phyloP scores from a whole-genome alignment of 2,113 vertebrate species.

The Microtus ochrogaster region DNA sequence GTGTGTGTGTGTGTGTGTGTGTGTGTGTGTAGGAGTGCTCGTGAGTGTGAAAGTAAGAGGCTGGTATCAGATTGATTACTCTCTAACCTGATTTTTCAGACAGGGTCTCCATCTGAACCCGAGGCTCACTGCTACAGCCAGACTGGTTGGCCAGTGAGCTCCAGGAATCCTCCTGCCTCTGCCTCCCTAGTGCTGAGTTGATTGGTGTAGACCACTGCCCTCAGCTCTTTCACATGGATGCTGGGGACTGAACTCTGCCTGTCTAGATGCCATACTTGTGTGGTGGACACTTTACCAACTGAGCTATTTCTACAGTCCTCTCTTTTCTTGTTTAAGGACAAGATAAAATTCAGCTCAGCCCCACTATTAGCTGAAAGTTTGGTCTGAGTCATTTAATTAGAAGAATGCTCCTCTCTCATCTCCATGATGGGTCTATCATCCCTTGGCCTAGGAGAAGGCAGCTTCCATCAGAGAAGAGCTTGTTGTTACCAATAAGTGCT shows the following conservation, averaged over 20 bases:
- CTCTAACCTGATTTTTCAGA: not conserved
- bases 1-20: not conserved
- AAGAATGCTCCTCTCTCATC: not conserved
- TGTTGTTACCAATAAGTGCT: not conserved
- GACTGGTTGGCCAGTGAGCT: no score
- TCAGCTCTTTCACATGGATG: not conserved
- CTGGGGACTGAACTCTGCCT: not conserved
- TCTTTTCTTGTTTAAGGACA: not conserved
- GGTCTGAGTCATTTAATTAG: not conserved
- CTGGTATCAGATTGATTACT: not conserved
- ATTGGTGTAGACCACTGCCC: no score
- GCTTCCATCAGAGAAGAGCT: not conserved
- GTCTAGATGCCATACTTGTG: not conserved
- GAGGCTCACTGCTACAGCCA: not conserved
- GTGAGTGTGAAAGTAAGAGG: not conserved
- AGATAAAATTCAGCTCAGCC: not conserved
- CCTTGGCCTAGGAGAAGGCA: not conserved
- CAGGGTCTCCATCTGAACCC: not conserved
- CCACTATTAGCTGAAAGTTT: not conserved
- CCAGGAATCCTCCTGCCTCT: not conserved
- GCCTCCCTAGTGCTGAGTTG: not conserved
- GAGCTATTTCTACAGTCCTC: not conserved
- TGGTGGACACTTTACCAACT: not conserved
- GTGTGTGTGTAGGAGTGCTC: not conserved
- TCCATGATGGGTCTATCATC: not conserved